A percentile compares a stretch with the other conserved stretches of the same genome.
Conservation (phyloP, 2,797 vertebrate genomes). For the Melanotaenia parkinsoni region DNA sequence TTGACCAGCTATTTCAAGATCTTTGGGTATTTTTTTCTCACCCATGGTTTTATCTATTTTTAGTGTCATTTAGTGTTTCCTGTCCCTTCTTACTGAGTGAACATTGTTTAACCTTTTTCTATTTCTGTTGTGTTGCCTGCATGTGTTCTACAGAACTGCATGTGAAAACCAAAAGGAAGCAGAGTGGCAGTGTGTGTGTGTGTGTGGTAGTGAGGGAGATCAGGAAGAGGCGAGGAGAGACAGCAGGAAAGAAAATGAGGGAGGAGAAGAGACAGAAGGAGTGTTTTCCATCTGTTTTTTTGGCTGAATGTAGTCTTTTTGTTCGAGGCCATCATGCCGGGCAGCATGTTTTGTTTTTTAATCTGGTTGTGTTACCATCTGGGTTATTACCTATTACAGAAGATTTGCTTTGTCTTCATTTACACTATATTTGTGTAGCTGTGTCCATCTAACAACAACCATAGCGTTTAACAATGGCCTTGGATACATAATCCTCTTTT, state of each 20-base stretch:
- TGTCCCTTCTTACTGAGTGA: constrained; percentile 57
- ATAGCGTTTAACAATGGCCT: constrained; percentile 24
- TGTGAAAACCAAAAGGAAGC: constrained; percentile 56
- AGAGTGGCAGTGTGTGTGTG: constrained; percentile 30
- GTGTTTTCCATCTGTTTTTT: constrained; percentile 79
- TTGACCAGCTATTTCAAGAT: constrained; percentile 80
- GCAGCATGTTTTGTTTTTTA: constrained; percentile 67
- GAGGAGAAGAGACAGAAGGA: constrained; percentile 66
- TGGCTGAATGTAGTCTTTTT: constrained; percentile 71
- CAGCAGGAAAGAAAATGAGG: constrained; percentile 59
- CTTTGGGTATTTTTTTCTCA: constrained; percentile 65
- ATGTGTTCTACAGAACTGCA: constrained; percentile 66
- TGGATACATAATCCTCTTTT: constrained; percentile 25
- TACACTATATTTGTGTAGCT: constrained; percentile 41
- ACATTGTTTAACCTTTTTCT: constrained; percentile 61
- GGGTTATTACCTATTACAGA: constrained; percentile 62
- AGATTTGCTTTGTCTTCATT: constrained; percentile 60
- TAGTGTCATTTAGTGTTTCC: constrained; percentile 62
- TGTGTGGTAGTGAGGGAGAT: constrained; percentile 27
- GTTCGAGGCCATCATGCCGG: constrained; percentile 66
- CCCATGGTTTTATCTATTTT: constrained; percentile 75
- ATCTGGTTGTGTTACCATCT: constrained; percentile 70
- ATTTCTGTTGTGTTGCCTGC: constrained; percentile 60
- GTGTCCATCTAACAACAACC: constrained; percentile 18
- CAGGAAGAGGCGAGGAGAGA: constrained; percentile 46